Evolutionary conservation across 2,888 invertebrate genomes (phyloP).

Genomic region (Endotricha flammealis): DNA sequence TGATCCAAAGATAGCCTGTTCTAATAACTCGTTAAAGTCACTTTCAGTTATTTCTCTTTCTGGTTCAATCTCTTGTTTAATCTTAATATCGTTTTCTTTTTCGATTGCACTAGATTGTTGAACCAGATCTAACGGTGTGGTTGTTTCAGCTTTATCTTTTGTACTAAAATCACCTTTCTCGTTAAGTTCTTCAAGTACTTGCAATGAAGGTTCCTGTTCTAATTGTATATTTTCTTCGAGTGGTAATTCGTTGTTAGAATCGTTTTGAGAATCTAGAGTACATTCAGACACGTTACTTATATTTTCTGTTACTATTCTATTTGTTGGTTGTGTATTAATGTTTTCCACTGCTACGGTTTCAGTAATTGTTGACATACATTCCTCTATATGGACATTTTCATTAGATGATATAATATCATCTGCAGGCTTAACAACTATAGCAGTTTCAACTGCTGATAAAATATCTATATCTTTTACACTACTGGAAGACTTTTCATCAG

Average conservation of each 20-base stretch:
- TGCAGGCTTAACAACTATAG: conserved; percentile 7
- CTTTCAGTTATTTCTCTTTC: conserved; percentile 27
- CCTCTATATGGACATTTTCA: too few relatives aligned
- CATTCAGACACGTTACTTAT: too few relatives aligned
- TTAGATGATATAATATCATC: background rate
- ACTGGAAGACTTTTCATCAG: conserved; percentile 40
- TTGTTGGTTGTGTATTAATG: too few relatives aligned
- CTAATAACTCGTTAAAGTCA: conserved; percentile 42
- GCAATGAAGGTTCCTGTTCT: background rate
- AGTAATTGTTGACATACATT: too few relatives aligned
- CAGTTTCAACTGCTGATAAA: conserved; percentile 8
- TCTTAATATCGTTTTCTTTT: background rate
- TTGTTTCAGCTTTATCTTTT: background rate
- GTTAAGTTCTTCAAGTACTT: background rate
- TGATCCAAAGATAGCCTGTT: conserved; percentile 81
- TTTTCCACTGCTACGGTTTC: background rate
- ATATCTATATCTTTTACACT: conserved; percentile 21
- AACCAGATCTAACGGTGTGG: too few relatives aligned
- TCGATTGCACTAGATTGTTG: too few relatives aligned
- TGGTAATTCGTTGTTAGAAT: too few relatives aligned
- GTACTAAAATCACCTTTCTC: too few relatives aligned
- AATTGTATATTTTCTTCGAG: background rate
- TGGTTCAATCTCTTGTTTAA: too few relatives aligned
- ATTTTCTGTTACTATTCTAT: too few relatives aligned
- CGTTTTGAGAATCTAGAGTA: too few relatives aligned